Base-by-base conservation (phyloP, 2,888 invertebrate genomes). In the Pimpla rufipes region DNA sequence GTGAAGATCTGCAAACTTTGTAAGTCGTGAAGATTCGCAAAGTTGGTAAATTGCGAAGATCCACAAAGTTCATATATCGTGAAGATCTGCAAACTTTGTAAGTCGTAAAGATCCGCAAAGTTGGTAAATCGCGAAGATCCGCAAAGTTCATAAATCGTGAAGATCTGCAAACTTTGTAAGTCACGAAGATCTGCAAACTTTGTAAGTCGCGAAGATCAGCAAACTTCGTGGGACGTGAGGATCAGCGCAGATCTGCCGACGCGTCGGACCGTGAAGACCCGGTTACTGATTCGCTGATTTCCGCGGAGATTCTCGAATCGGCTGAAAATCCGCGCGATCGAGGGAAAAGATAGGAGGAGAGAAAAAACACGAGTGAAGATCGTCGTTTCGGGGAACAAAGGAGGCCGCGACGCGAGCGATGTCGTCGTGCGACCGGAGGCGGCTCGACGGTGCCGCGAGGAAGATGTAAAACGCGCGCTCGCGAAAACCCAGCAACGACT, bases 401-500 rank as follows among this genome's bases (percentile, higher is more conserved):
- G 29, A 5, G 29, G 5, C 3, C 29, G 29, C 29, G 5, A 29
- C 5, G n/a, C n/a, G n/a, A n/a, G n/a, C n/a, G n/a, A n/a, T n/a
- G n/a, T n/a, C n/a, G 29, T 29, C 29, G 29, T 29, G 29, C 29
- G 5, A 29, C 29, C 29, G 29, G 29, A 29, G 29, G 29, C 29
- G 29, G 29, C 2, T 29, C 5, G 29, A 29, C 29, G 2, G 2
- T 70, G 47, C 64, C 35, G 10, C 66, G 70, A 40, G 35, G 67
- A 81, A 73, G 71, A 84, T 84, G 84, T 84, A 84, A 84, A 79
- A 81, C 47, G 37, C 62, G 68, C 57, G 81, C n/a, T n/a, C n/a
- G 67, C 74, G 75, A 71, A 75, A 83, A 29, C 29, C 29, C 62
- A 76, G 10, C 29, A 23, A 50, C 21, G 70, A 79, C 70, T 29